Percentiles rank a stretch among this genome's conserved stretches.
Conservation (phyloP, 1,140 invertebrate genomes). For the Leptinotarsa undecemlineata region DNA sequence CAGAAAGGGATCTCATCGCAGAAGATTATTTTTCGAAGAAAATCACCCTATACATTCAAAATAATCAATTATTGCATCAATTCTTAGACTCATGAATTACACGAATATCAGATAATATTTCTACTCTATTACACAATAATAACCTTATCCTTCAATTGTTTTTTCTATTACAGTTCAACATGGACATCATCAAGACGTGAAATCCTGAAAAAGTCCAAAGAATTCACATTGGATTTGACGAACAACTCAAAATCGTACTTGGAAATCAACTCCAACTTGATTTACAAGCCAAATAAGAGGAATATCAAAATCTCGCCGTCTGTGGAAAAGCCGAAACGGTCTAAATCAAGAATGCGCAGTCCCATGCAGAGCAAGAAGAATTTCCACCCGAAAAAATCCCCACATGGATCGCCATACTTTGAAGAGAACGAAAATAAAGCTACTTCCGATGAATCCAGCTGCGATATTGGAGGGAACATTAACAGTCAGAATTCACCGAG, state of each 20-base stretch:
- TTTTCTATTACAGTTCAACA: conserved; percentile 35
- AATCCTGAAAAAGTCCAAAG: conserved; percentile 64
- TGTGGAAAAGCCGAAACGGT: conserved; percentile 53
- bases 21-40: too few species aligned
- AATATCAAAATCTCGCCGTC: conserved; percentile 55
- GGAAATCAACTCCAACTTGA: conserved; percentile 56
- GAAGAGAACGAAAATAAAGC: conserved; percentile 33
- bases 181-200: conserved; percentile 51
- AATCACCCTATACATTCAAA: too few species aligned
- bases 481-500: conserved; percentile 52
- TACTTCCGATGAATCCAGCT: conserved; percentile 69
- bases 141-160: too few species aligned
- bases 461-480: conserved; percentile 57
- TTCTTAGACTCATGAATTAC: too few species aligned
- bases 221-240: conserved; percentile 71
- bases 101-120: too few species aligned
- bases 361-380: conserved; percentile 57
- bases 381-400: conserved; percentile 42
- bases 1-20: too few species aligned
- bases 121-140: too few species aligned
- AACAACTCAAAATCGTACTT: conserved; percentile 45
- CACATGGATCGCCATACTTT: neutral
- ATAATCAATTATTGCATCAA: too few species aligned
- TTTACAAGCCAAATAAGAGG: conserved; percentile 56
- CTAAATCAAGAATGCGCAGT: conserved; percentile 63